A percentile compares a stretch with the other conserved stretches of the same genome.
Conservation (phyloP, 1,140 invertebrate genomes). For the Ostrea denselamellosa region DNA sequence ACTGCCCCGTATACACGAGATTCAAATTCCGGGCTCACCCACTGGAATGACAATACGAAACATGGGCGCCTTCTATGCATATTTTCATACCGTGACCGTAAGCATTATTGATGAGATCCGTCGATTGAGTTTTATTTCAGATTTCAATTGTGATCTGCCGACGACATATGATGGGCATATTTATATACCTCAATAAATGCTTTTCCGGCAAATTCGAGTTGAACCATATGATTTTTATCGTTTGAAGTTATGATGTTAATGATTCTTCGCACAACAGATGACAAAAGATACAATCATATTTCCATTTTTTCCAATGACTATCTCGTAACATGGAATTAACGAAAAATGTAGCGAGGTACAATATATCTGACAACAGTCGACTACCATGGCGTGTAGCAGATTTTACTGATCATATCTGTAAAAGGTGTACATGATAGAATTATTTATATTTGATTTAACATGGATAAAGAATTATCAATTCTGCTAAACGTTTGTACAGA, state of each 20-base stretch:
- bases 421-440: no score
- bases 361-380: neutral
- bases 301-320: no score
- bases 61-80: neutral
- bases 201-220: slow-evolving; percentile 17
- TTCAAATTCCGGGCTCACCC: slow-evolving; percentile 7
- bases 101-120: neutral
- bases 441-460: no score
- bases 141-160: slow-evolving; percentile 11
- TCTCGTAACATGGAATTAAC: neutral
- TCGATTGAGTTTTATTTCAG: slow-evolving; percentile 26
- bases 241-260: neutral
- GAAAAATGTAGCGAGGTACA: neutral
- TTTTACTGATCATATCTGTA: no score
- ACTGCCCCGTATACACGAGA: neutral
- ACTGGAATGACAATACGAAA: neutral
- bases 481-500: no score
- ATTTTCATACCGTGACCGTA: neutral
- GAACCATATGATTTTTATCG: neutral
- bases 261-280: neutral
- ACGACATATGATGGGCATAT: slow-evolving; percentile 17
- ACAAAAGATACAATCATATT: no score
- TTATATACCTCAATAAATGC: neutral
- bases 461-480: no score
- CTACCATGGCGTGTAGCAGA: no score